Base-by-base conservation (phyloP, 2,797 vertebrate genomes). In the Ataeniobius toweri region DNA sequence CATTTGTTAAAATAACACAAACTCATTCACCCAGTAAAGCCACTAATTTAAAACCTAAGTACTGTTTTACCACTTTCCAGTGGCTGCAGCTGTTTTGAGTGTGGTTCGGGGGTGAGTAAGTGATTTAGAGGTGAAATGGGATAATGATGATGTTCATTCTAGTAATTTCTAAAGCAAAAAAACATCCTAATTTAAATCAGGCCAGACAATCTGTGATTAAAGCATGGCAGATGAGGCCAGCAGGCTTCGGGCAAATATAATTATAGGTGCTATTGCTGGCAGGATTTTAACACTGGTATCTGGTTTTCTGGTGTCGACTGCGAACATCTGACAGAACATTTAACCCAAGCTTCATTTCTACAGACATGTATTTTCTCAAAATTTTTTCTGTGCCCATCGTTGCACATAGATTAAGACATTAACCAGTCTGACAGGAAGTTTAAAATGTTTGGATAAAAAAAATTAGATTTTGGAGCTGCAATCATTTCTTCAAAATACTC, bases 101-200 rank as follows among this genome's bases (percentile, higher is more conserved):
- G 89, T 14, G 89, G 92, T 88, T 7, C 31, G 78, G 71, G 79
- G 81, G 78, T 59, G 86, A 88, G 89, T 88, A 86, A 88, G 85
- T 93, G 89, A 91, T 91, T 92, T 89, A 89, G 83, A 88, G 86
- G 83, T 88, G 80, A 80, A 86, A 86, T 63, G 86, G 76, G 89
- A 91, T 91, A 90, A 93, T 90, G 85, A 93, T 82, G 84, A 90
- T 86, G 86, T 90, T 91, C 81, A 51, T 85, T 86, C 80, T 81
- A 75, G 87, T 88, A 81, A 89, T 90, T 92, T 87, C 84, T 86
- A 78, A 84, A 70, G 63, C 76, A 81, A 88, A 87, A 88, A 89
- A 89, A 87, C 84, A 88, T 86, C 78, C 86, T 89, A 77, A 90
- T 89, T 90, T 89, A 91, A 89, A 89, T 84, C 79, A 82, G 81